These are phyloP conservation scores for Percina caprodes DNA, from an alignment of 2,113 vertebrate species.

Conservation along the genomic window DNA sequence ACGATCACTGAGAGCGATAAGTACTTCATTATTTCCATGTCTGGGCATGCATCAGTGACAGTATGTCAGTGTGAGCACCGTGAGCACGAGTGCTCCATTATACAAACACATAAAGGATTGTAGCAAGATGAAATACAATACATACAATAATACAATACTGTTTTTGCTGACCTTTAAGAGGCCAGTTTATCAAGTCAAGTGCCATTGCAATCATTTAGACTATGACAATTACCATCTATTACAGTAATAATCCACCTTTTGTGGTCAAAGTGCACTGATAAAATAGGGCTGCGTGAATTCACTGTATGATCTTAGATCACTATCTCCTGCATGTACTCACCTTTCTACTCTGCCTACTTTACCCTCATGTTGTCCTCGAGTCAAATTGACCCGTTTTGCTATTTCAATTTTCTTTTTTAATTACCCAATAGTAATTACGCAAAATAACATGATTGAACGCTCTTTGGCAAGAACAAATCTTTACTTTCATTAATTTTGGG, in stretches of 20 bases:
- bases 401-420: too few relatives aligned
- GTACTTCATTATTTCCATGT: slow-evolving; percentile 34
- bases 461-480: too few relatives aligned
- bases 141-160: too few relatives aligned
- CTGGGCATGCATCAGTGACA: neutral
- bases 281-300: neutral
- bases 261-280: neutral
- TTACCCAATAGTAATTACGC: too few relatives aligned
- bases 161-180: neutral
- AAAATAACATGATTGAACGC: too few relatives aligned
- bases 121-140: too few relatives aligned
- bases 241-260: neutral
- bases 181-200: slow-evolving; percentile 3
- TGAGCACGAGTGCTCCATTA: neutral
- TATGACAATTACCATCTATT: neutral
- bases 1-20: slow-evolving; percentile 25
- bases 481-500: too few relatives aligned
- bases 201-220: neutral
- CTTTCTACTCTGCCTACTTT: neutral
- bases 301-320: neutral
- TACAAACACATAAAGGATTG: neutral
- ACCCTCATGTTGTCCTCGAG: too few relatives aligned
- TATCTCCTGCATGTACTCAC: neutral
- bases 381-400: too few relatives aligned
- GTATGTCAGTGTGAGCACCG: too few relatives aligned